phyloP scores from a whole-genome alignment of 2,888 invertebrate genomes.

The Pollenia griseotomentosa region DNA sequence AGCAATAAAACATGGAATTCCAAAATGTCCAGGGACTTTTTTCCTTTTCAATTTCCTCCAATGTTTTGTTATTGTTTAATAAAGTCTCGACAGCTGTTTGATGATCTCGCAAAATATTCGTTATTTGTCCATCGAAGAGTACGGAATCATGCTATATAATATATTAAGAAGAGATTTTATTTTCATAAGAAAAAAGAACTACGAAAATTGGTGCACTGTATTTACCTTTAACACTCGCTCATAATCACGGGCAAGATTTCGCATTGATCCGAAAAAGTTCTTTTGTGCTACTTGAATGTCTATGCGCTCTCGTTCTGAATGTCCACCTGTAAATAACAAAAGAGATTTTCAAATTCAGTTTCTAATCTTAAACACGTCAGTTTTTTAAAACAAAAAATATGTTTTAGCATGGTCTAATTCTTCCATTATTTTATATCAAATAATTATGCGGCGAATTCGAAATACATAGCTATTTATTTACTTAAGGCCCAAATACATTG shows the following conservation, averaged over 20 bases:
- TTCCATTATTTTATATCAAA: too few species aligned
- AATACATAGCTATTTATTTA: too few species aligned
- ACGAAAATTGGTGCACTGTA: too few species aligned
- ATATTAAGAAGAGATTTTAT: conserved; percentile 8
- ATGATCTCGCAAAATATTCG: conserved; percentile 85
- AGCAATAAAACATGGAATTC: conserved; percentile 94
- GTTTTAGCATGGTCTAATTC: too few species aligned
- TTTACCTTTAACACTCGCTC: conserved; percentile 78
- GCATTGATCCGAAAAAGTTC: conserved; percentile 79
- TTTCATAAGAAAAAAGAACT: neutral
- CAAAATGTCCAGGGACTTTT: conserved; percentile 91
- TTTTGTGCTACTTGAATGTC: conserved; percentile 74
- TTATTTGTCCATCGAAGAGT: conserved; percentile 85
- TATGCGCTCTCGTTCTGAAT: conserved; percentile 70
- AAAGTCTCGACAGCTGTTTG: conserved; percentile 84
- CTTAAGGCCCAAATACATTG: too few species aligned
- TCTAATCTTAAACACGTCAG: too few species aligned
- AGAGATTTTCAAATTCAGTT: too few species aligned
- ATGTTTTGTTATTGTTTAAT: conserved; percentile 76
- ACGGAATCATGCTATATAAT: conserved; percentile 73
- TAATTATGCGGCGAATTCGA: too few species aligned
- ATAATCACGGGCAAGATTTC: conserved; percentile 81
- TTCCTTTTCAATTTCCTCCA: conserved; percentile 78
- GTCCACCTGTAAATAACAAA: conserved; percentile 21
- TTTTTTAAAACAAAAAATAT: too few species aligned